Conservation (phyloP, 2,888 invertebrate species). For the Candidula unifasciata region DNA sequence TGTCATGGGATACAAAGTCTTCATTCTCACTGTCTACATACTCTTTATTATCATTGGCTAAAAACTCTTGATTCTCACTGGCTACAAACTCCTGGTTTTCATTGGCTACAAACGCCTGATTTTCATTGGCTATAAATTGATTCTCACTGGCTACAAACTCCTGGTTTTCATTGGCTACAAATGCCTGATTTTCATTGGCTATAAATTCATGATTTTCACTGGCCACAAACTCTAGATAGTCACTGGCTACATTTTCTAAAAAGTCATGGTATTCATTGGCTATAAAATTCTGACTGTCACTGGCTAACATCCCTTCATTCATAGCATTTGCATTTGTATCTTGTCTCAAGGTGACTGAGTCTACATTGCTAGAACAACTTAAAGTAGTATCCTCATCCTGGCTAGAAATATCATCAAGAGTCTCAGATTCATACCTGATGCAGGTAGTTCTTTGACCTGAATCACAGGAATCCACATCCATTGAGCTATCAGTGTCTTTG, state of each 20-base stretch:
- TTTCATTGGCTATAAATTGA: background rate
- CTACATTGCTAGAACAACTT: conserved; percentile 30
- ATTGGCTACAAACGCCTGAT: background rate
- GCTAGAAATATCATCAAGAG: conserved; percentile 1
- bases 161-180: too few relatives aligned
- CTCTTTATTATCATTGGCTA: too few relatives aligned
- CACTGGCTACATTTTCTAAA: background rate
- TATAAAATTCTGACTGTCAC: background rate
- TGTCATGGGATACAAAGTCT: background rate
- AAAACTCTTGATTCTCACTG: background rate
- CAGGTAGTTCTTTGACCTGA: conserved; percentile 37
- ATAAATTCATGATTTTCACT: background rate
- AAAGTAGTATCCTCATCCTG: conserved; percentile 45
- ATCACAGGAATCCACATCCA: conserved; percentile 46
- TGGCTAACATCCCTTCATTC: background rate
- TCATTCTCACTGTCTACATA: background rate
- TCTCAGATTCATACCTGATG: background rate
- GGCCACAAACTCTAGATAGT: background rate
- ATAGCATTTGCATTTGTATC: background rate
- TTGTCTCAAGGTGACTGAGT: background rate
- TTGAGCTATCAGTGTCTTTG: conserved; percentile 47
- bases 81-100: background rate
- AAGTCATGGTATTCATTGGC: background rate
- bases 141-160: background rate
- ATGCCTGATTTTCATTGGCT: background rate